Percentiles rank a stretch among this genome's conserved stretches.
phyloP scores from a whole-genome alignment of 2,797 vertebrate species.

The Enteromius fasciolatus region DNA sequence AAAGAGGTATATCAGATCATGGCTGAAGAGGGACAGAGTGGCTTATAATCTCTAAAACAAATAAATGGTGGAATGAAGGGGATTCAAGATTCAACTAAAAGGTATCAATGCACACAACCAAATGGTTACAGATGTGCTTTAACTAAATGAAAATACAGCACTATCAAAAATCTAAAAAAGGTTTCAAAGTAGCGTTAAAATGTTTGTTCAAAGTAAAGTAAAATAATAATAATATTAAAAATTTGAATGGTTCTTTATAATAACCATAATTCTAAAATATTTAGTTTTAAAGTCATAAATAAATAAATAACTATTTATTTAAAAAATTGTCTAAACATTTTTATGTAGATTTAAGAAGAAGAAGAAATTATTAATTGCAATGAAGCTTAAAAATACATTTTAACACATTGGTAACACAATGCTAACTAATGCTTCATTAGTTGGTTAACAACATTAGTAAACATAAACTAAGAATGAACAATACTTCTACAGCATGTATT shows the following conservation, averaged over 20 bases:
- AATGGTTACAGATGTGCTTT: conserved; percentile 27
- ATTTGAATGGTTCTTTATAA: background rate
- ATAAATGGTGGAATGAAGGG: conserved; percentile 42
- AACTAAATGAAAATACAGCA: background rate
- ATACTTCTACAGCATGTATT: too few species aligned
- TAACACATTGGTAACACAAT: too few species aligned
- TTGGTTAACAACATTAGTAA: too few species aligned
- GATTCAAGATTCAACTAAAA: conserved; percentile 7
- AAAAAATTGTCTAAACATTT: too few species aligned
- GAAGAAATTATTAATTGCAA: background rate
- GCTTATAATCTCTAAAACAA: conserved; percentile 41
- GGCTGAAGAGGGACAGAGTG: background rate
- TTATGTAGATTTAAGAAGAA: too few species aligned
- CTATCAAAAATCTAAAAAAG: background rate
- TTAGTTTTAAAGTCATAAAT: background rate
- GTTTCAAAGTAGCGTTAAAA: background rate
- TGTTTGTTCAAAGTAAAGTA: background rate
- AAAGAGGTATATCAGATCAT: conserved; percentile 45
- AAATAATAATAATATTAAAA: too few species aligned
- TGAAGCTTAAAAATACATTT: background rate
- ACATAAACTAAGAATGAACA: too few species aligned
- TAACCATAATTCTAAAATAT: background rate
- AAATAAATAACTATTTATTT: too few species aligned
- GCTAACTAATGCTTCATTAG: too few species aligned
- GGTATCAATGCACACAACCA: background rate